Evolutionary conservation across 2,113 vertebrate genomes (phyloP).

Genomic region (Reinhardtius hippoglossoides): DNA sequence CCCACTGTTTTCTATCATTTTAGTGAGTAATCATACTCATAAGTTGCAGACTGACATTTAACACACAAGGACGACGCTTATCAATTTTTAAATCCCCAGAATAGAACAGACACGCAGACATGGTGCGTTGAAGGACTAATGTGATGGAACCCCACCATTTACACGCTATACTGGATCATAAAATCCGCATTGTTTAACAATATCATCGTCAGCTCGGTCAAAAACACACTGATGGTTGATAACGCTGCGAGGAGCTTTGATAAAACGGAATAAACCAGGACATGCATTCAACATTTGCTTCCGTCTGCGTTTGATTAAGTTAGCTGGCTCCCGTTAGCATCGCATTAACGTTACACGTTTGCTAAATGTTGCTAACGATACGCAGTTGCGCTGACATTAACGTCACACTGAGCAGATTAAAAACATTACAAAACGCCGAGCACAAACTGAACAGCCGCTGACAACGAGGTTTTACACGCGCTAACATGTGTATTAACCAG

Average conservation of each 20-base stretch:
- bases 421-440: background rate
- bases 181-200: background rate
- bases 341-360: constrained; percentile 40
- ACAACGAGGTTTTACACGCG: fast-evolving
- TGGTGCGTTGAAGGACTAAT: background rate
- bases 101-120: background rate
- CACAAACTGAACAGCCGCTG: fast-evolving
- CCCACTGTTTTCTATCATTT: background rate
- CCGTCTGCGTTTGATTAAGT: background rate
- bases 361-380: constrained; percentile 45
- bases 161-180: background rate
- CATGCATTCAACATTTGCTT: background rate
- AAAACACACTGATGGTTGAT: too few species aligned
- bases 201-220: background rate
- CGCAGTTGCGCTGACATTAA: constrained; percentile 19
- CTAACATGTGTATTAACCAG: background rate
- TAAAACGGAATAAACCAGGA: fast-evolving
- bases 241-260: fast-evolving
- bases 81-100: background rate
- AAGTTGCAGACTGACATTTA: too few species aligned
- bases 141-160: background rate
- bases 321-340: constrained; percentile 9
- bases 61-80: too few species aligned
- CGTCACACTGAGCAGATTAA: background rate
- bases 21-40: too few species aligned